These are phyloP conservation scores for Brachionus rubens DNA, from an alignment of 1,140 invertebrate species.

Conservation along the genomic window DNA sequence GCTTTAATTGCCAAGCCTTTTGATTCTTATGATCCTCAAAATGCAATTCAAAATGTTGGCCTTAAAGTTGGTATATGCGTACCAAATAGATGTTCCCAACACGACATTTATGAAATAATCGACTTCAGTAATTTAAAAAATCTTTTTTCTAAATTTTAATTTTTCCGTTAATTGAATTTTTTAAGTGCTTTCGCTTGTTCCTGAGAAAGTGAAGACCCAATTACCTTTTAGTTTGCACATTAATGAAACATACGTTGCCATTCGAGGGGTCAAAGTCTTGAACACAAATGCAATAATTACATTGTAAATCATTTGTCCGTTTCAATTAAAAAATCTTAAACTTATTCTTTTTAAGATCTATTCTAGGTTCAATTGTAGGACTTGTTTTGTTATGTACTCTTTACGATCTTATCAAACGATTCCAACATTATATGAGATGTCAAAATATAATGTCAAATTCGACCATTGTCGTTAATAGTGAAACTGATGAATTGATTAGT, in stretches of 20 bases:
- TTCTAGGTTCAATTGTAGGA: background rate
- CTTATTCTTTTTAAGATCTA: background rate
- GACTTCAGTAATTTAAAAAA: background rate
- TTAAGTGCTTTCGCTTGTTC: background rate
- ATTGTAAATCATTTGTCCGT: background rate
- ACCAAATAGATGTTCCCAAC: slow-evolving; percentile 1
- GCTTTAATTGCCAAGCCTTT: background rate
- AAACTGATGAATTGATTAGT: slow-evolving; percentile 2
- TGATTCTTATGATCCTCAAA: background rate
- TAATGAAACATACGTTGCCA: background rate
- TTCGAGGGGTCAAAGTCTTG: background rate
- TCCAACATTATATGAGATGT: background rate
- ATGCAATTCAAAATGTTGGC: slow-evolving; percentile 45
- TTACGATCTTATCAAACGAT: slow-evolving; percentile 21
- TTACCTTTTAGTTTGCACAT: background rate
- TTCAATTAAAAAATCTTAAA: background rate
- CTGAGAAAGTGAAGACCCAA: background rate
- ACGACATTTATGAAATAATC: slow-evolving; percentile 35
- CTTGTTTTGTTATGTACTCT: background rate
- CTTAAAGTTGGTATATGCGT: slow-evolving; percentile 49
- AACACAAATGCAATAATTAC: background rate
- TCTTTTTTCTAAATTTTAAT: no score
- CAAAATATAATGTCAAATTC: background rate
- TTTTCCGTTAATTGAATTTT: background rate
- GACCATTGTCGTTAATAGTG: background rate